Base-by-base conservation (phyloP, 64 coral and sea anemone species). In the Porites lutea region DNA sequence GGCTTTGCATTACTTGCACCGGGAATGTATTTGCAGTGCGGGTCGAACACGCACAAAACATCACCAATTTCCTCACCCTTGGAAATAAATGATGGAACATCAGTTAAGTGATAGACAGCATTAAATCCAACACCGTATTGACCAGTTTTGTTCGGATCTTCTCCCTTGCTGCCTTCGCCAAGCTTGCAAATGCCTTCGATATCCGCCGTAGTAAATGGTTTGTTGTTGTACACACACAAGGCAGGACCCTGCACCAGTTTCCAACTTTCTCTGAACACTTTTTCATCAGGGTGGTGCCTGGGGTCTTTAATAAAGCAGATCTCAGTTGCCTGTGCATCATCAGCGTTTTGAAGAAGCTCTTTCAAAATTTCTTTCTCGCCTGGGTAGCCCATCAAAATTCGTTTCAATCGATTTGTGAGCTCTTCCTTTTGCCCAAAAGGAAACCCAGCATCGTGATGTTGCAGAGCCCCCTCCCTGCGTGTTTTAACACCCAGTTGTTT, bases 261-360 rank as follows among this genome's bases (percentile, higher is more conserved):
- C 95, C 95, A 96, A 19, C 72, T 89, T 3, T 96, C 72, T 86
- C 93, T 79, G 65, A 96, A 96, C 8, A 96, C 67, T n/a, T 65
- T 47, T 59, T 96, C 80, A n/a, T 72, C 27, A 22, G 45, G 86
- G 49, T 96, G 95, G 7, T 90, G 80, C 6, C 95, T 81, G 13
- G 87, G 87, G 51, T 96, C 95, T 52, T 90, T 84, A 43, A 96
- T 96, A 51, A 96, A 96, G 20, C 20, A 92, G 13, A 98, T 92
- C 69, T 95, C 91, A 57, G 60, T 95, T 49, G 96, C 96, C 87
- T 95, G 74, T n/a, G 96, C 93, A 77, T 98, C 96, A 68, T 98
- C 96, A 45, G 96, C 93, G 57, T 98, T 98, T 88, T 98, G 96
- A 59, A 95, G 66, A 74, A 98, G 93, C 48, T 98, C 96, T 88